Evolutionary conservation across 2,888 invertebrate species (phyloP).

Genomic region (Bimastos eiseni): DNA sequence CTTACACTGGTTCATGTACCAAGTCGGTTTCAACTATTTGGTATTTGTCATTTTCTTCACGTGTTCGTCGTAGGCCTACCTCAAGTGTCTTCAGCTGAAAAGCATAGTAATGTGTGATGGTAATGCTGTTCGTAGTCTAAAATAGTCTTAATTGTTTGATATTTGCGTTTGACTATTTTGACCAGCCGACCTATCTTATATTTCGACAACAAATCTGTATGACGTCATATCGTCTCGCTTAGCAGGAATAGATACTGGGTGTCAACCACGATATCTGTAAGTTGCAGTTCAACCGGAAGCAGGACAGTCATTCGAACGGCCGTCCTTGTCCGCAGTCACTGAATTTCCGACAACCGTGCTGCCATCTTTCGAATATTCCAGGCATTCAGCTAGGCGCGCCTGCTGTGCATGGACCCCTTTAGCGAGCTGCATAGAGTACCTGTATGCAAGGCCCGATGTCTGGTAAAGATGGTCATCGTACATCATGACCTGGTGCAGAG

Average conservation of each 20-base stretch:
- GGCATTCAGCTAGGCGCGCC: constrained; percentile 38
- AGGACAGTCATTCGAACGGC: background rate
- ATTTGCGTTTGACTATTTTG: background rate
- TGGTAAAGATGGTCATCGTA: background rate
- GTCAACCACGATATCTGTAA: background rate
- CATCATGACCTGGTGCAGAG: constrained; percentile 2
- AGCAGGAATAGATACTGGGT: background rate
- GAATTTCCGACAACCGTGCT: background rate
- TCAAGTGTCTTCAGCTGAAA: background rate
- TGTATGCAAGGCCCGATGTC: background rate
- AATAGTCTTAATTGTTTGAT: background rate
- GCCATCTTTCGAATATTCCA: background rate
- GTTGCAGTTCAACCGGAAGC: background rate
- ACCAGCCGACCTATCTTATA: background rate
- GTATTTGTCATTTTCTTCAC: background rate
- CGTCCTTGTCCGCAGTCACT: background rate
- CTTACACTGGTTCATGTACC: background rate
- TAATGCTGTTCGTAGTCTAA: background rate
- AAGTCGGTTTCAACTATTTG: background rate
- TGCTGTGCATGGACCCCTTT: background rate
- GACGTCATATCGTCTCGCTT: background rate
- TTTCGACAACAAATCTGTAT: background rate
- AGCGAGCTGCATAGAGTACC: background rate
- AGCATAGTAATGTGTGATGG: background rate
- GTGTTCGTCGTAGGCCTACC: background rate